These are phyloP conservation scores for Avahi laniger DNA, from an alignment of 2,797 vertebrate genomes.

Conservation along the genomic window DNA sequence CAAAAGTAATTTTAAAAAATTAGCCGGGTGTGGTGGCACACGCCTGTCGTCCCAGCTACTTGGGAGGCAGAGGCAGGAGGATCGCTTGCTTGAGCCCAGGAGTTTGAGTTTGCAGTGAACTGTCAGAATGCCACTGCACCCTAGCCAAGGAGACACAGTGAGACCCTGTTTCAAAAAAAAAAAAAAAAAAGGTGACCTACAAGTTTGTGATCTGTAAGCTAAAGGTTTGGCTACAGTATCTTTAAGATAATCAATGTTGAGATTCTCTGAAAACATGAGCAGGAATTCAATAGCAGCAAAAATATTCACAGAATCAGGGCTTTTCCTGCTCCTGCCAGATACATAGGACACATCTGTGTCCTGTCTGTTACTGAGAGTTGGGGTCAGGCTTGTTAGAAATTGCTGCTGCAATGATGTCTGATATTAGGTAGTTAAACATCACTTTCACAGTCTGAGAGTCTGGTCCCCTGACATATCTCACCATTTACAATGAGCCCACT, in stretches of 20 bases:
- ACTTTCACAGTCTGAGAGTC: not conserved
- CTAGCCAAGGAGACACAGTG: not conserved
- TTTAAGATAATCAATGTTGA: not conserved
- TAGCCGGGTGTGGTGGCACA: not conserved
- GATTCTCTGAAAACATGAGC: not conserved
- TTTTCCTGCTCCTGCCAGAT: not conserved
- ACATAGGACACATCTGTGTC: not conserved
- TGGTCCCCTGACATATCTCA: not conserved
- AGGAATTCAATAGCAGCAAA: not conserved
- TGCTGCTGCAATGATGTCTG: not conserved
- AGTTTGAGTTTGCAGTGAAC: not conserved
- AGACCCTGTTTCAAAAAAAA: not conserved
- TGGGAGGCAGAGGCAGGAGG: not conserved
- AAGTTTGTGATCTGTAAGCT: not conserved
- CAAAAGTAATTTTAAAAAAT: not conserved
- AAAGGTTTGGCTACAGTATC: not conserved
- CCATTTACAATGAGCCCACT: not conserved
- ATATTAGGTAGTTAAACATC: not conserved
- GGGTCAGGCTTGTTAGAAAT: slow-evolving; percentile 12
- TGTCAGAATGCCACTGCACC: not conserved
- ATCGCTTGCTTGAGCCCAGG: not conserved
- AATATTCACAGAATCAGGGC: not conserved
- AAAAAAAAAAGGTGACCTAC: not conserved
- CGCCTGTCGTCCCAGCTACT: not conserved
- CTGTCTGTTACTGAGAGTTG: not conserved